Evolutionary conservation across 2,888 invertebrate species (phyloP), one percentile per base, ranked within the genome.

Genomic region (Zaprionus bogoriensis): DNA sequence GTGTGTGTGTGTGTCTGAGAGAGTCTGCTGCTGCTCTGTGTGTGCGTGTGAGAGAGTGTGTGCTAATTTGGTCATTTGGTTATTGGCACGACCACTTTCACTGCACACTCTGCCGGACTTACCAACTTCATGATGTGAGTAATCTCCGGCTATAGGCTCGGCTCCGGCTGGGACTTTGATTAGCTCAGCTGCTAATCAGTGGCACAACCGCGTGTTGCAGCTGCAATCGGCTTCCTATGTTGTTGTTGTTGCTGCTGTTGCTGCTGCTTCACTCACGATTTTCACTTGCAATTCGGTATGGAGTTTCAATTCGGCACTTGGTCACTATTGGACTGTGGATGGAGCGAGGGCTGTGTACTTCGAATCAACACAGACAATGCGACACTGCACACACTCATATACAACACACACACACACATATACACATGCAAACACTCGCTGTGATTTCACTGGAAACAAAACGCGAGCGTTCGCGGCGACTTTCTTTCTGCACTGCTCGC

Each of bases 361-460:
- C n/a, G n/a, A n/a, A n/a, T 19, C 5, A n/a, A 28, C 27, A 55
- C 17, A 22, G 17, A 52, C 5, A 17, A 23, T 30, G 44, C 57
- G n/a, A 50, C 39, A 60, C 52, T 48, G 45, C 45, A 47, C 9
- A 44, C 39, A 23, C 39, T 17, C 17, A 22, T 30, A 10, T 30
- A 65, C 12, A 20, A 57, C 48, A 50, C 52, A 48, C 45, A 47
- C 9, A 44, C 39, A 23, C 39, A 22, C 17, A 22, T 30, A 10
- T 30, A 65, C 12, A 20, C 32, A 36, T 27, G 9, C 5, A 47
- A n/a, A 42, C 19, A 30, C 30, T 42, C 39, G n/a, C 36, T 50
- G 3, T 82, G 76, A 80, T 87, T 87, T 83, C 77, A 80, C 84
- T 78, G 50, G 54, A 42, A 53, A 58, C 45, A 38, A 61, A 55